Percentiles rank a stretch among this genome's conserved stretches.
Evolutionary conservation across 2,113 vertebrate genomes (phyloP).

Genomic region (Orientallactaga bullata): DNA sequence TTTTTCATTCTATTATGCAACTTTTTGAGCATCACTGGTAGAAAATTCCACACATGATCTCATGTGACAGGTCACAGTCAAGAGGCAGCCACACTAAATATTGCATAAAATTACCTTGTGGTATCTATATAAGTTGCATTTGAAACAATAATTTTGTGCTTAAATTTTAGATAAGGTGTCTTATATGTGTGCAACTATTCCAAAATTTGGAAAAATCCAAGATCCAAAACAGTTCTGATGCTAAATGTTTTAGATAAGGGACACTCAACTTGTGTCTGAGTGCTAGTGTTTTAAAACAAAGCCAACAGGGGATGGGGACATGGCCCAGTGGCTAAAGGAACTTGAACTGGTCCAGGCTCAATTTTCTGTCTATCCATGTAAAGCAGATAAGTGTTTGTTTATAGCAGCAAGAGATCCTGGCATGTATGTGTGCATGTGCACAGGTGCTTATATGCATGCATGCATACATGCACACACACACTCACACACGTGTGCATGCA

Average conservation of each 20-base stretch:
- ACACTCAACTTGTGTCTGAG: neutral
- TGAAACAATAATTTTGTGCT: neutral
- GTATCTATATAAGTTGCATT: neutral
- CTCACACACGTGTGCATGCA: too few species aligned
- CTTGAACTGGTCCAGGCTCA: too few species aligned
- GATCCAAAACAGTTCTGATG: neutral
- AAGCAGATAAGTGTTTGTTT: too few species aligned
- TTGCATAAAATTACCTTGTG: neutral
- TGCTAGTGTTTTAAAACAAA: conserved; percentile 51
- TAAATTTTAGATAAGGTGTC: neutral
- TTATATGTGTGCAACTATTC: neutral
- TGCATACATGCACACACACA: too few species aligned
- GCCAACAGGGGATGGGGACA: neutral
- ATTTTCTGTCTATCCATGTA: too few species aligned
- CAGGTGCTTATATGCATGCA: too few species aligned
- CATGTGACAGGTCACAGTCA: neutral
- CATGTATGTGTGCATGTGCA: too few species aligned
- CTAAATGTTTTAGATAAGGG: neutral
- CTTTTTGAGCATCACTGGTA: neutral
- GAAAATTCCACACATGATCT: neutral
- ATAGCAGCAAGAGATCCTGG: too few species aligned
- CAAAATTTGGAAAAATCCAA: neutral
- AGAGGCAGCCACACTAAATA: neutral
- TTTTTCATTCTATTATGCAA: neutral
- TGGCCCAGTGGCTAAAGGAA: too few species aligned